Percentiles rank a stretch among this genome's conserved stretches.
phyloP scores from a whole-genome alignment of 2,888 invertebrate species.

The Campaea margaritaria region DNA sequence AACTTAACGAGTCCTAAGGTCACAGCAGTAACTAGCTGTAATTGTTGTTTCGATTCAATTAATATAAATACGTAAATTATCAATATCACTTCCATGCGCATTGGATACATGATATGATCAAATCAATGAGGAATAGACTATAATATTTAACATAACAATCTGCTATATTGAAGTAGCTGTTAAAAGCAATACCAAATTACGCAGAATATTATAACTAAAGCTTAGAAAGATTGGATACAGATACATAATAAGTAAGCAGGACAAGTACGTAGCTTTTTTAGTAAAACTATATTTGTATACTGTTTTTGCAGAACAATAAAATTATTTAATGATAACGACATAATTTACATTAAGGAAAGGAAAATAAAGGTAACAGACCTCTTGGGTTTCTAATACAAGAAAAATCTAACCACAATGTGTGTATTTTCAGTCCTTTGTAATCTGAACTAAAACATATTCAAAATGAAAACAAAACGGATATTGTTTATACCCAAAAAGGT shows the following conservation, averaged over 20 bases:
- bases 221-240: slow-evolving; percentile 5
- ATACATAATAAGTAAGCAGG: slow-evolving; percentile 7
- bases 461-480: slow-evolving; percentile 30
- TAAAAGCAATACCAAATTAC: slow-evolving; percentile 11
- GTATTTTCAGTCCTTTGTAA: slow-evolving; percentile 31
- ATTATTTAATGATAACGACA: slow-evolving; percentile 12
- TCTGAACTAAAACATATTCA: slow-evolving; percentile 18
- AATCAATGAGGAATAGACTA: slow-evolving; percentile 6
- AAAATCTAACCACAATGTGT: slow-evolving; percentile 24
- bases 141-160: slow-evolving; percentile 6
- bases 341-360: slow-evolving; percentile 19
- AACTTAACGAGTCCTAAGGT: slow-evolving; percentile 5
- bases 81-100: no score
- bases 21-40: neutral
- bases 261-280: slow-evolving; percentile 2
- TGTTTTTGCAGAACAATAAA: slow-evolving; percentile 15
- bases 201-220: slow-evolving; percentile 18
- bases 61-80: no score
- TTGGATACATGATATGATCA: neutral
- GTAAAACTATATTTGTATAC: slow-evolving; percentile 6
- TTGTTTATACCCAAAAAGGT: slow-evolving; percentile 23
- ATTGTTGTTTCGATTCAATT: no score
- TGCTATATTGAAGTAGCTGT: slow-evolving; percentile 8
- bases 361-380: slow-evolving; percentile 29
- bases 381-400: slow-evolving; percentile 25